These are phyloP conservation scores for Machimus atricapillus DNA, from an alignment of 2,888 invertebrate genomes.

Conservation along the genomic window DNA sequence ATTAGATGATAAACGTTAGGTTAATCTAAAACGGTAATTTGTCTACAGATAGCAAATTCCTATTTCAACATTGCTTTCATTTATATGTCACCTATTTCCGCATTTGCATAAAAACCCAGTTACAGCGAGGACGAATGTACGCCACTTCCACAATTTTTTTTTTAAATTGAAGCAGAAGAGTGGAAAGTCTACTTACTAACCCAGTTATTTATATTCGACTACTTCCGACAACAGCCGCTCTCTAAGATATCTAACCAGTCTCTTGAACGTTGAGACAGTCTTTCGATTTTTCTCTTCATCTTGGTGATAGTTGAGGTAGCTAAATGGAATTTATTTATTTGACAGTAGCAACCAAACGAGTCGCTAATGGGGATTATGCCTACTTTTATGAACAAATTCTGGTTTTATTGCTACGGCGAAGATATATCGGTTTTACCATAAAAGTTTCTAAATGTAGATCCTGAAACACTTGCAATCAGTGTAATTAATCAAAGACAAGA, in stretches of 20 bases:
- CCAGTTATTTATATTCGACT: not conserved
- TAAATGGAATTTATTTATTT: not conserved
- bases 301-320: not conserved
- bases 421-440: not conserved
- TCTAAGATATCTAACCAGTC: not conserved
- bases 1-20: not conserved
- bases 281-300: not conserved
- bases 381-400: not conserved
- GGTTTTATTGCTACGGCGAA: not conserved
- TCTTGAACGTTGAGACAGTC: not conserved
- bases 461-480: not conserved
- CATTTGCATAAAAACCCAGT: not conserved
- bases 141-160: not conserved
- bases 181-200: conserved; percentile 24
- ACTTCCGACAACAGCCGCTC: not conserved
- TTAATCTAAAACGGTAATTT: not conserved
- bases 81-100: not conserved
- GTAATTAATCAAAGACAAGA: not conserved
- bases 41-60: not conserved
- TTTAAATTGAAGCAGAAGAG: not conserved
- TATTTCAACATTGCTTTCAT: not conserved
- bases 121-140: not conserved
- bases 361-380: not conserved
- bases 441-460: not conserved
- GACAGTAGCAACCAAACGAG: not conserved